These are phyloP conservation scores for Sinocyclocheilus maitianheensis DNA, from an alignment of 2,113 vertebrate species.

Conservation along the genomic window DNA sequence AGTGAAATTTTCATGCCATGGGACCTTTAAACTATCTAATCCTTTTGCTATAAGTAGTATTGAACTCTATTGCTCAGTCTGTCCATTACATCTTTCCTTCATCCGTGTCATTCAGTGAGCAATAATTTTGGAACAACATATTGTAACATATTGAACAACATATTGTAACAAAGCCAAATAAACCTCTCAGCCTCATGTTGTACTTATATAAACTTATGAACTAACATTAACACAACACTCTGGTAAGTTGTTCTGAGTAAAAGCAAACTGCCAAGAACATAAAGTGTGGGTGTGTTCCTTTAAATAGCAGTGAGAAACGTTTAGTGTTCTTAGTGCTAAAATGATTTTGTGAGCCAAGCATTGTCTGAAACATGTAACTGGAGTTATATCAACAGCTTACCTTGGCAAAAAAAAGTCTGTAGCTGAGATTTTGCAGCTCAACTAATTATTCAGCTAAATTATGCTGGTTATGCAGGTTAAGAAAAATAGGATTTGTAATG, in stretches of 20 bases:
- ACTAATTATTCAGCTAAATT: constrained; percentile 41
- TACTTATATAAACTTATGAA: not conserved
- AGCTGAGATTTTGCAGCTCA: constrained; percentile 6
- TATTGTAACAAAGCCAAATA: not conserved
- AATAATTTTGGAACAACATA: not conserved
- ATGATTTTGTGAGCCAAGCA: not conserved
- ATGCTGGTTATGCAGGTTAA: not conserved
- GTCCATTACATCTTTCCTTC: not conserved
- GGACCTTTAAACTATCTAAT: not conserved
- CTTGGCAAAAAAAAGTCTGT: constrained; percentile 24
- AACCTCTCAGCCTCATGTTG: not conserved
- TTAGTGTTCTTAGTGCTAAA: not conserved
- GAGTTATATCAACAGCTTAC: constrained; percentile 25
- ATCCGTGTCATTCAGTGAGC: not conserved
- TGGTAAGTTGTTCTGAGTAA: not conserved
- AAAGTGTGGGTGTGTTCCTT: constrained; percentile 7
- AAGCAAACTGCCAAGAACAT: not conserved
- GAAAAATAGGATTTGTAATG: constrained; percentile 34
- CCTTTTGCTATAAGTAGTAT: not conserved
- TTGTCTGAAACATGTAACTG: not conserved
- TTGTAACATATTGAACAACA: not conserved
- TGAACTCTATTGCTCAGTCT: not conserved
- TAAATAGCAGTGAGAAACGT: not conserved
- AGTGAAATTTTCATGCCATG: no score
- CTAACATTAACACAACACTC: not conserved